Evolutionary conservation across 2,113 vertebrate genomes (phyloP).

Genomic region (Peromyscus californicus): DNA sequence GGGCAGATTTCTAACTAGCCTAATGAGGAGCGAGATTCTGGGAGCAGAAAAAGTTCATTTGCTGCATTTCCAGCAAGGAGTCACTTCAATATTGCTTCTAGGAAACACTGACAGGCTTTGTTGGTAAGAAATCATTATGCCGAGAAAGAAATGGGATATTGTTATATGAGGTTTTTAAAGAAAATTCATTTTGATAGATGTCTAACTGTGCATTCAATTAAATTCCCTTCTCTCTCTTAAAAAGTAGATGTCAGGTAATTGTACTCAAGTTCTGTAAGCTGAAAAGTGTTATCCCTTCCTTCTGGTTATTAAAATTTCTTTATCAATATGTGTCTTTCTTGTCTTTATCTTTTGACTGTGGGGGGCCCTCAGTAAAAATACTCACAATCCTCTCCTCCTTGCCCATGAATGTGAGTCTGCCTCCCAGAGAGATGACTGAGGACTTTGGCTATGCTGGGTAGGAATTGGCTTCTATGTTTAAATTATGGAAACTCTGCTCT

Average conservation of each 20-base stretch:
- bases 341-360: constrained; percentile 69
- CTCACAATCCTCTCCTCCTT: background rate
- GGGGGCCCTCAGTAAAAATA: constrained; percentile 61
- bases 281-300: constrained; percentile 68
- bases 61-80: constrained; percentile 80
- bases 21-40: constrained; percentile 75
- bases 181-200: constrained; percentile 78
- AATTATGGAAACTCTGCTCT: background rate
- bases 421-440: constrained; percentile 36
- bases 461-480: constrained; percentile 51
- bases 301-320: constrained; percentile 70
- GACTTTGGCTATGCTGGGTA: background rate
- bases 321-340: constrained; percentile 63
- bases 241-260: constrained; percentile 69
- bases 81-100: constrained; percentile 82
- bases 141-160: constrained; percentile 76
- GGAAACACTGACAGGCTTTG: constrained; percentile 84
- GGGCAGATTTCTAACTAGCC: constrained; percentile 73
- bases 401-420: background rate
- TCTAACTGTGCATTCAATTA: constrained; percentile 82
- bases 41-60: constrained; percentile 80
- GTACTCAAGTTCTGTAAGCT: constrained; percentile 70
- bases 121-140: constrained; percentile 84
- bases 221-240: constrained; percentile 75
- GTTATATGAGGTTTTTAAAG: constrained; percentile 77